A percentile compares a stretch with the other conserved stretches of the same genome.
Evolutionary conservation across 2,888 invertebrate genomes (phyloP).

Genomic region (Falcaria lacertinaria): DNA sequence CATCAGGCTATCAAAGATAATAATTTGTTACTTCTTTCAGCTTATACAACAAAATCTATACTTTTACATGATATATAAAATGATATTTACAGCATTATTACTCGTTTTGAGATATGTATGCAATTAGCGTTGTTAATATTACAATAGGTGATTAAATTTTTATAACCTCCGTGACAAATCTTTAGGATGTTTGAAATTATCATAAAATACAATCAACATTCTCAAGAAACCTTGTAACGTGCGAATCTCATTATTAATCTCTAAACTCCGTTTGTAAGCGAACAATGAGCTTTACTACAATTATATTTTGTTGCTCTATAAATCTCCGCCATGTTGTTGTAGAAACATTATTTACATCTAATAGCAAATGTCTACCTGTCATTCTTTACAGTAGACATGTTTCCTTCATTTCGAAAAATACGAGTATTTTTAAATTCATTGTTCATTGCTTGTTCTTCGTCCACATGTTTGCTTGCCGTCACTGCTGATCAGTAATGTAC

Average conservation of each 20-base stretch:
- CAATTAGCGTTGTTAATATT: too few species aligned
- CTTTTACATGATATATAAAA: too few species aligned
- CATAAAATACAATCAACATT: neutral
- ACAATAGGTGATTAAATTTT: too few species aligned
- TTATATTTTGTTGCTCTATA: slow-evolving; percentile 4
- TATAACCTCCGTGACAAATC: too few species aligned
- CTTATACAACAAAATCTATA: too few species aligned
- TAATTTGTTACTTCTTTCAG: too few species aligned
- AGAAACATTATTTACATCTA: slow-evolving; percentile 37
- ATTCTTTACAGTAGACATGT: slow-evolving; percentile 23
- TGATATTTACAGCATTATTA: too few species aligned
- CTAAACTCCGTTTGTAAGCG: neutral
- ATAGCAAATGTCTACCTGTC: slow-evolving; percentile 46
- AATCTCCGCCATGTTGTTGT: slow-evolving; percentile 17
- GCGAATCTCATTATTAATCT: slow-evolving; percentile 1
- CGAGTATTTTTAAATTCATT: neutral
- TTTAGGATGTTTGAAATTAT: too few species aligned
- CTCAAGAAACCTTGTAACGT: neutral
- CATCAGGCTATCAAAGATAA: too few species aligned
- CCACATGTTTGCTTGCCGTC: neutral
- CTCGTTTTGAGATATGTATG: too few species aligned
- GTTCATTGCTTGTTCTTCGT: neutral
- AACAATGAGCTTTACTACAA: slow-evolving; percentile 2
- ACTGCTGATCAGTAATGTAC: neutral
- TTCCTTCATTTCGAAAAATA: slow-evolving; percentile 1